phyloP scores from a whole-genome alignment of 2,113 vertebrate genomes.

The Lonchura striata region DNA sequence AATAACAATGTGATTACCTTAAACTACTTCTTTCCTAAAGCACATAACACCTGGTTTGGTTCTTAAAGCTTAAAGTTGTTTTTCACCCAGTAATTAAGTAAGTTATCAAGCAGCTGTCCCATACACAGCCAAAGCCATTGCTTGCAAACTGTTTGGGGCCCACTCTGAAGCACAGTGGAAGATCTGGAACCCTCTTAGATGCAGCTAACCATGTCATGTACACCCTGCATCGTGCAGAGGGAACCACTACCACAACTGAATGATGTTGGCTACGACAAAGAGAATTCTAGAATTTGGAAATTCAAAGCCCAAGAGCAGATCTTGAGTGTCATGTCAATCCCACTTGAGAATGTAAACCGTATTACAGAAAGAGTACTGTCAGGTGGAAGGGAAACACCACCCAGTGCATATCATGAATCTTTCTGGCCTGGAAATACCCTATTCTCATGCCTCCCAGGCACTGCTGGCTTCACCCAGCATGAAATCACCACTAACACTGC shows the following conservation, averaged over 20 bases:
- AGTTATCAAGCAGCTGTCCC: background rate
- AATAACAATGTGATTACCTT: background rate
- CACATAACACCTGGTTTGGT: background rate
- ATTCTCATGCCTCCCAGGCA: background rate
- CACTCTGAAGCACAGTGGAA: background rate
- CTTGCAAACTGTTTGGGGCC: background rate
- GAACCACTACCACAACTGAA: background rate
- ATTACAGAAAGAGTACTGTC: background rate
- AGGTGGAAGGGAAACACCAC: background rate
- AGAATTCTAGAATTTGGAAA: background rate
- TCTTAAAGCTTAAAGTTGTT: background rate
- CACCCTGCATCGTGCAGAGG: background rate
- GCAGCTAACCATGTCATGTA: background rate
- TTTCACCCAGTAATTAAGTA: background rate
- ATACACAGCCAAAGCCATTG: background rate
- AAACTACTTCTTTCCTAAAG: background rate
- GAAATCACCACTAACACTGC: background rate
- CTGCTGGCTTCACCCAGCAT: constrained; percentile 1
- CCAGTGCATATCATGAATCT: background rate
- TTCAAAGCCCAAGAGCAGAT: background rate
- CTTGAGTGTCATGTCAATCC: background rate
- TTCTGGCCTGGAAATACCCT: background rate
- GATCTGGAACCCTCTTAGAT: background rate
- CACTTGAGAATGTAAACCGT: background rate
- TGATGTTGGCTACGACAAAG: background rate